Base-by-base conservation (phyloP, 2,888 invertebrate species). In the Hypselothyrea guttata region DNA sequence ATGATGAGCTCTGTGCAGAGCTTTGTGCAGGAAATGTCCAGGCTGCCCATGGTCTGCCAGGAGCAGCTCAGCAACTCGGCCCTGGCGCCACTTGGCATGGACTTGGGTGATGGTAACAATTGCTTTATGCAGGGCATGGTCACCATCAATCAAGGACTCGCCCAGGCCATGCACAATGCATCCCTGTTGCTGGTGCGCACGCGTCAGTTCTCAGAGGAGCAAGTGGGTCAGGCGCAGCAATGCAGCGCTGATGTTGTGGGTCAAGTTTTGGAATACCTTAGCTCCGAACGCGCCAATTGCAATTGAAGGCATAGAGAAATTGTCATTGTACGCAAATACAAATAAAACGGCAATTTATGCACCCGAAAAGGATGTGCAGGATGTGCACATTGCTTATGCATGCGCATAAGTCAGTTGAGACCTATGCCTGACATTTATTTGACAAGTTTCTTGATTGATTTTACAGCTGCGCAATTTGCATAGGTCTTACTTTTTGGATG, bases 401-500 rank as follows among this genome's bases (percentile, higher is more conserved):
- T 82, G 76, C 72, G 71, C 55, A 67, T 51, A 48, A 62, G 51
- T 58, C 53, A 38, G 44, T 38, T 18, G 38, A 38, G 11, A 18
- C 27, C 34, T 35, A 53, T 22, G 22, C 22, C 22, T 78, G 86
- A 86, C 86, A 74, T 87, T 87, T 86, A 87, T 86, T 86, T 87
- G 86, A 86, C 87, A 86, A 86, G 71, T 71, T 81, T 84, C 5
- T 78, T 83, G 86, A 86, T 84, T 87, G 86, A 87, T 87, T 87
- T 83, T 86, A 86, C 86, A 86, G 85, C 87, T 86, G 86, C 75
- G 60, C 45, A 3, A 22, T 41, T 54, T 65, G 75, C 73, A 61
- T 61, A 42, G 22, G 38, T 8, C 15, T 3, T 13, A 34, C 34
- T 0, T 15, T 16, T 13, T 15, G 35, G 7, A 15, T 7, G n/a